Conservation (phyloP, 2,797 vertebrate species). For the Parauchenoglanis ngamensis region DNA sequence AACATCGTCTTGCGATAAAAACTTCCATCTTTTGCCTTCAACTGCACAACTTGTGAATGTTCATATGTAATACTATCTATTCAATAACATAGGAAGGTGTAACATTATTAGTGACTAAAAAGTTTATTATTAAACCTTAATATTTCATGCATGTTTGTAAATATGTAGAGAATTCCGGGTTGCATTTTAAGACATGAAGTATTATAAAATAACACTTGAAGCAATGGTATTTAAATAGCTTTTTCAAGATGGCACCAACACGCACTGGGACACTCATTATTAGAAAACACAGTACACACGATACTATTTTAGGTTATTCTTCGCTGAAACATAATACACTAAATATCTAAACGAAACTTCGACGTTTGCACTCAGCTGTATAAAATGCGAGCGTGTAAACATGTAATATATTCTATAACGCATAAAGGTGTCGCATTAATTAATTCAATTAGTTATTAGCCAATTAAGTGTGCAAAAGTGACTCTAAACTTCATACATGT, state of each 20-base stretch:
- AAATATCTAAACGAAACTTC: not conserved
- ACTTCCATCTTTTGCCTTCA: not conserved
- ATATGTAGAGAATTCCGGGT: not conserved
- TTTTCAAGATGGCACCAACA: not conserved
- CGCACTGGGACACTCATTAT: not conserved
- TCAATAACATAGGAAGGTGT: not conserved
- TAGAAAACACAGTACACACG: no score
- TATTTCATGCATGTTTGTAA: not conserved
- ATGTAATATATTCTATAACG: not conserved
- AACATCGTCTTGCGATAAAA: not conserved
- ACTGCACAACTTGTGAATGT: not conserved
- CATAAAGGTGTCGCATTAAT: not conserved
- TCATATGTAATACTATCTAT: not conserved
- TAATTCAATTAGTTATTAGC: not conserved
- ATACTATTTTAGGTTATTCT: not conserved
- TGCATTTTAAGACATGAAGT: not conserved
- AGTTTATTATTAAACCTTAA: not conserved
- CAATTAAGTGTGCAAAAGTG: not conserved
- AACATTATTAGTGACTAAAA: not conserved
- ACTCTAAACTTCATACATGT: not conserved
- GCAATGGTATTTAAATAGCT: no score
- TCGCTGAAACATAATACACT: not conserved
- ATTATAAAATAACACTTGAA: no score
- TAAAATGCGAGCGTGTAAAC: not conserved
- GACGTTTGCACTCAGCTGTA: not conserved